Conservation (phyloP, 2,888 invertebrate species). For the Lasioglossum marginatum region DNA sequence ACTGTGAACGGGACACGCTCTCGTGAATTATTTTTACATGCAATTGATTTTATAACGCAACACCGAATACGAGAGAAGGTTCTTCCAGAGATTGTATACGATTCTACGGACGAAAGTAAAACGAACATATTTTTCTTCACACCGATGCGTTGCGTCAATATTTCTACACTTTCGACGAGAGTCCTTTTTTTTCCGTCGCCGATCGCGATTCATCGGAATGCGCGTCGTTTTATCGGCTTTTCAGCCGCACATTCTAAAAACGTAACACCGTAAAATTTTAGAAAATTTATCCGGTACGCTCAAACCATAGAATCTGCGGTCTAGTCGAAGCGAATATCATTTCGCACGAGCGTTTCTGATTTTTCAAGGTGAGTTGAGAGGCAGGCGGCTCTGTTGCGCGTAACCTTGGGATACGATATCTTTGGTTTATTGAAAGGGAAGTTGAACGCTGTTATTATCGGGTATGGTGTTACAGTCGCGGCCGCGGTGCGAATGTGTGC, state of each 20-base stretch:
- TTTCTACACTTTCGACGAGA: not conserved
- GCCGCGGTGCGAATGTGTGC: constrained; percentile 60
- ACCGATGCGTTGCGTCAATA: not conserved
- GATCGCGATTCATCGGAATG: not conserved
- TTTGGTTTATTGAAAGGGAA: constrained; percentile 51
- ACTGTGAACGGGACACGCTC: constrained; percentile 27
- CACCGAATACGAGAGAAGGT: not conserved
- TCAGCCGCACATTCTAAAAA: not conserved
- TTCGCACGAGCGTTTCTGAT: not conserved
- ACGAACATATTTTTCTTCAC: constrained; percentile 25
- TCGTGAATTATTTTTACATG: constrained; percentile 44
- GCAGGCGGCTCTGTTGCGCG: not conserved
- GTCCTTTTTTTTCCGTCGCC: not conserved
- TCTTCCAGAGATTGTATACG: constrained; percentile 16
- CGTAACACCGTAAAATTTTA: not conserved
- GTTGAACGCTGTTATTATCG: constrained; percentile 68
- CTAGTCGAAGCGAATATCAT: not conserved
- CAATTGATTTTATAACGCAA: not conserved
- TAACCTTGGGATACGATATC: constrained; percentile 53
- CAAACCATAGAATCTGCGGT: not conserved
- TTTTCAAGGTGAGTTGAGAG: not conserved
- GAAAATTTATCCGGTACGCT: not conserved
- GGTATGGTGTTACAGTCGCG: constrained; percentile 71
- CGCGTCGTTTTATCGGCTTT: not conserved
- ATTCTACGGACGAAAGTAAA: not conserved